phyloP scores from a whole-genome alignment of 2,113 vertebrate genomes.

The Syrmaticus mikado region DNA sequence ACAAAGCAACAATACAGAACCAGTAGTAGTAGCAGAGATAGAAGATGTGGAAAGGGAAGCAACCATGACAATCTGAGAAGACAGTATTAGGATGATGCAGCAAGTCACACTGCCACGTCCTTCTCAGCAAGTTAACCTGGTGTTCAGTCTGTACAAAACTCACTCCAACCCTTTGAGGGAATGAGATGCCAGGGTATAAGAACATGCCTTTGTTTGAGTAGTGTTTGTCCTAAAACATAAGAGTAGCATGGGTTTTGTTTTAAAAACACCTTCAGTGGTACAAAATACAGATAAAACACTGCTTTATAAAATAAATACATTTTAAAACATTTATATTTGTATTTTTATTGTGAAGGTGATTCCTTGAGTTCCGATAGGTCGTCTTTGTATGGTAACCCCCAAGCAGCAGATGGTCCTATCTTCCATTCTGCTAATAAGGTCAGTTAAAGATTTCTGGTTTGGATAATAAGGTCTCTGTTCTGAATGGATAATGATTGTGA shows the following conservation, averaged over 20 bases:
- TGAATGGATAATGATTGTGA: not conserved
- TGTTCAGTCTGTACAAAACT: not conserved
- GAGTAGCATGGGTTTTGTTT: not conserved
- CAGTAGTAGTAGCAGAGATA: not conserved
- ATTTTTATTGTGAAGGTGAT: not conserved
- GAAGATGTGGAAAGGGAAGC: not conserved
- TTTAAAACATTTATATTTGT: not conserved
- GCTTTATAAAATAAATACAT: not conserved
- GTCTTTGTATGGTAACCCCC: not conserved
- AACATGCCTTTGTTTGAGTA: not conserved
- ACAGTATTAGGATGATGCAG: not conserved
- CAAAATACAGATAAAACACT: not conserved
- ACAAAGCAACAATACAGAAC: not conserved
- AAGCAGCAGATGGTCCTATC: not conserved
- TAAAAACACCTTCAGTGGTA: not conserved
- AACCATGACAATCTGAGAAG: fast-evolving
- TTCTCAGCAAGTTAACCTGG: not conserved
- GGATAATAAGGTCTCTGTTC: not conserved
- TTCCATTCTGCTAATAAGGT: not conserved
- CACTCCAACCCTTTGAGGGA: not conserved
- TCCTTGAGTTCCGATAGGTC: not conserved
- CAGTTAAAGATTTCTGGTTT: not conserved
- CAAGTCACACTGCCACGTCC: no score
- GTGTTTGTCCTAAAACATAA: not conserved
- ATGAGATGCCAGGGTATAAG: not conserved